Evolutionary conservation across 2,113 vertebrate genomes (phyloP), one percentile per base, ranked within the genome.

Genomic region (Ginglymostoma cirratum): DNA sequence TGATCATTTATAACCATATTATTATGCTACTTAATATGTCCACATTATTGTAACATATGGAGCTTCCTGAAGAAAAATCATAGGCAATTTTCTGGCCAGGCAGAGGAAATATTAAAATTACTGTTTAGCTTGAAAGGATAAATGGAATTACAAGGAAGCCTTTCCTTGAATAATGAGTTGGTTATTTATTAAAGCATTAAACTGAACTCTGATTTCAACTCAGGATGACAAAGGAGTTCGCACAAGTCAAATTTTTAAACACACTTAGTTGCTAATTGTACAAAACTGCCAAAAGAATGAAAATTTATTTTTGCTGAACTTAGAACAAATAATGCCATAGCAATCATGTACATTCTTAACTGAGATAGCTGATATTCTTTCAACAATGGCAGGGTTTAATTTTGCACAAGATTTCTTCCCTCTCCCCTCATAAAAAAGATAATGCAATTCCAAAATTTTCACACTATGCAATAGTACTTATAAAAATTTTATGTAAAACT

Each of bases 91-190:
- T 93, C 89, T 93, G 89, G 89, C n/a, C n/a, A 66, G 34, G 65
- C 61, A 93, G 89, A 93, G 61, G 61, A 93, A 93, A 93, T 93
- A 93, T 67, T 93, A 93, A 93, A 93, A 93, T 93, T 66, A 93
- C 89, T 93, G 55, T 93, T 93, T 93, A 66, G 89, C 61, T 66
- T 67, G 89, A 93, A 93, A 93, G 89, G 89, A 93, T 65, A 66
- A 93, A 65, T 67, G 89, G 89, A 93, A 72, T 95, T 95, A 76
- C 65, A 95, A 19, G 23, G 66, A 95, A 45, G 70, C 93, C 38
- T 95, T 95, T 38, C 30, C 19, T 48, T 95, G 67, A 95, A 95
- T 70, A 95, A 95, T 72, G 12, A 48, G 45, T 45, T n/a, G 52
- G 67, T 95, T 95, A 72, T 95, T 95, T 72, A 95, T 70, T 30